Evolutionary conservation across 1,140 invertebrate genomes (phyloP), one percentile per base, ranked within the genome.

Genomic region (Harpegnathos saltator): DNA sequence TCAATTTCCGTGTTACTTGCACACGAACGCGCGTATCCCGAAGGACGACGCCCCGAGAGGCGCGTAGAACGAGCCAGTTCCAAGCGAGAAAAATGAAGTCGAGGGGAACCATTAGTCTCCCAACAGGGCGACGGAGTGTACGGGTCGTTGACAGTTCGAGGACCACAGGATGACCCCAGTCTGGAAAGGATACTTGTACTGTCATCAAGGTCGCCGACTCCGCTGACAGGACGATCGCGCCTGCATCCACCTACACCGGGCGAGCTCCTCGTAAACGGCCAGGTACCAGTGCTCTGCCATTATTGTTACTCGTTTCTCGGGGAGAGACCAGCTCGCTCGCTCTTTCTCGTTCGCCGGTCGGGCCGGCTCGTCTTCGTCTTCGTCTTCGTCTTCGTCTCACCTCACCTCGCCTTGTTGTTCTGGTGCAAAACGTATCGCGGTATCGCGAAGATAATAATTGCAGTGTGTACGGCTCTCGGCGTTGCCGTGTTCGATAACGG

Each of bases 111-210:
- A 75, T 90, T 78, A 87, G 95, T 94, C 17, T 91, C 92, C 29
- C 95, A 95, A 87, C 93, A 95, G 29, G 93, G 91, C 24, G 93
- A 95, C 54, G 95, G 95, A 0, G 75, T 94, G 12, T 95, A 93
- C 19, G 95, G 95, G 0, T 84, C 92, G 4, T 77, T 95, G 75
- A 93, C 93, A 81, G 92, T 95, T 33, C 91, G 94, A 24, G 91
- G 89, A 65, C 91, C 89, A 22, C 84, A 71, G 12, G 80, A 92
- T 15, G 91, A 94, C 85, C 86, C 88, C 3, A 81, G 22, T 73
- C 50, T 74, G 24, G 90, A 92, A 68, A 91, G 83, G 78, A 89
- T 85, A 63, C 69, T 92, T 22, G 66, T 91, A 24, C 56, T 92
- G 29, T 91, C 91, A 66, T 84, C 90, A 83, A 91, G 88, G 83